Evolutionary conservation across 2,888 invertebrate species (phyloP).

Genomic region (Uloborus plumipes): DNA sequence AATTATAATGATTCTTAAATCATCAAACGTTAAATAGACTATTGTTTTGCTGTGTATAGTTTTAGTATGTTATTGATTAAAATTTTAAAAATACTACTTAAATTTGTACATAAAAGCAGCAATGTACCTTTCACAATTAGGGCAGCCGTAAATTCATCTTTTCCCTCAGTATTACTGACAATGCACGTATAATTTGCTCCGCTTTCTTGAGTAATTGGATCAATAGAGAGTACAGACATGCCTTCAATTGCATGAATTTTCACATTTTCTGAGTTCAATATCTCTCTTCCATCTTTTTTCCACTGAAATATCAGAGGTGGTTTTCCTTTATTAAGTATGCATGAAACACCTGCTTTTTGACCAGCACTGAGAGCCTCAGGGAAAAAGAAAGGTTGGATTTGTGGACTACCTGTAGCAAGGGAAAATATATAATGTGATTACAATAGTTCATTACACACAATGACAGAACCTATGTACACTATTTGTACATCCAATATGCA

Average conservation of each 20-base stretch:
- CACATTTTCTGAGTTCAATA: constrained; percentile 17
- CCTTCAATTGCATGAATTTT: constrained; percentile 22
- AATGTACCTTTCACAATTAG: constrained; percentile 64
- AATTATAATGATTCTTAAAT: no score
- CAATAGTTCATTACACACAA: no score
- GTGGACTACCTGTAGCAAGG: constrained; percentile 28
- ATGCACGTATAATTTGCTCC: constrained; percentile 60
- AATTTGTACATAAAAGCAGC: no score
- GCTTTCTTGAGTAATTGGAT: constrained; percentile 45
- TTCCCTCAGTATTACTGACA: constrained; percentile 53
- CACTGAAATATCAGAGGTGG: constrained; percentile 57
- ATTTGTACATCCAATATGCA: no score
- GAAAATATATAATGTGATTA: no score
- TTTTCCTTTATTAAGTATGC: constrained; percentile 61
- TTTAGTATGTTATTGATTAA: no score
- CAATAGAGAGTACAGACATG: constrained; percentile 18
- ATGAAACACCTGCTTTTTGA: constrained; percentile 62
- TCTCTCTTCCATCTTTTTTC: constrained; percentile 41
- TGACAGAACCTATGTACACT: no score
- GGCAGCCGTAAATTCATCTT: constrained; percentile 44
- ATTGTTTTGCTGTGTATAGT: no score
- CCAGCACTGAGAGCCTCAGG: constrained; percentile 44
- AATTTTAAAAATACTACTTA: no score
- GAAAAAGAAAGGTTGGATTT: constrained; percentile 60
- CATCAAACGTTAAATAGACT: no score